These are phyloP conservation scores for Limnothrissa miodon DNA, from an alignment of 2,113 vertebrate genomes.

Conservation along the genomic window DNA sequence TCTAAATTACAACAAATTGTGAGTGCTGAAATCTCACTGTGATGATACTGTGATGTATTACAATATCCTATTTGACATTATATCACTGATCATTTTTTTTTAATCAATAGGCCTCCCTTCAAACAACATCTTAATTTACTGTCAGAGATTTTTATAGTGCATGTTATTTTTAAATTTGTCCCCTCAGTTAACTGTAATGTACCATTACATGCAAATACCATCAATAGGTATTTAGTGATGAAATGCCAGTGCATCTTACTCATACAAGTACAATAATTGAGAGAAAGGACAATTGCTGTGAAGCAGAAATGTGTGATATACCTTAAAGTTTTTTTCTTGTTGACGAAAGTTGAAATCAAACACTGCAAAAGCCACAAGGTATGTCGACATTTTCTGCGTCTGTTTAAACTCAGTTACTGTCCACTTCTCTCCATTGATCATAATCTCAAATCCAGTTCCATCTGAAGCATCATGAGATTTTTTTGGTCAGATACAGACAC, in stretches of 20 bases:
- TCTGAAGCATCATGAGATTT: not conserved
- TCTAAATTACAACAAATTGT: not conserved
- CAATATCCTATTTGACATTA: not conserved
- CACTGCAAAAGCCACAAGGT: slow-evolving; percentile 69
- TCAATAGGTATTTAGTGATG: too few species aligned
- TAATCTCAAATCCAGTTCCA: not conserved
- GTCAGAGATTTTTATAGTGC: too few species aligned
- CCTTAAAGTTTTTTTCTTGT: not conserved
- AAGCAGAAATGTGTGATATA: slow-evolving; percentile 39
- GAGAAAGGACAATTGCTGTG: too few species aligned
- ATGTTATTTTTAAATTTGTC: not conserved
- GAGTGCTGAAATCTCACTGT: not conserved
- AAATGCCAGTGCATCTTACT: too few species aligned
- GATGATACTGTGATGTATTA: not conserved
- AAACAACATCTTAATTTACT: not conserved
- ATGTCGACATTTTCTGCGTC: slow-evolving; percentile 71
- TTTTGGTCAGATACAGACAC: not conserved
- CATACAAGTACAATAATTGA: too few species aligned
- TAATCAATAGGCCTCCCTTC: not conserved
- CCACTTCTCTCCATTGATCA: slow-evolving; percentile 50
- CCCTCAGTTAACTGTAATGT: too few species aligned
- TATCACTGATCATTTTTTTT: too few species aligned
- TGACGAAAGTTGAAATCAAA: slow-evolving; percentile 22
- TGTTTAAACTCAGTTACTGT: slow-evolving; percentile 34
- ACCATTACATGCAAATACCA: too few species aligned